Percentiles rank a stretch among this genome's conserved stretches.
phyloP scores from a whole-genome alignment of 2,888 invertebrate genomes.

The Furcula furcula region DNA sequence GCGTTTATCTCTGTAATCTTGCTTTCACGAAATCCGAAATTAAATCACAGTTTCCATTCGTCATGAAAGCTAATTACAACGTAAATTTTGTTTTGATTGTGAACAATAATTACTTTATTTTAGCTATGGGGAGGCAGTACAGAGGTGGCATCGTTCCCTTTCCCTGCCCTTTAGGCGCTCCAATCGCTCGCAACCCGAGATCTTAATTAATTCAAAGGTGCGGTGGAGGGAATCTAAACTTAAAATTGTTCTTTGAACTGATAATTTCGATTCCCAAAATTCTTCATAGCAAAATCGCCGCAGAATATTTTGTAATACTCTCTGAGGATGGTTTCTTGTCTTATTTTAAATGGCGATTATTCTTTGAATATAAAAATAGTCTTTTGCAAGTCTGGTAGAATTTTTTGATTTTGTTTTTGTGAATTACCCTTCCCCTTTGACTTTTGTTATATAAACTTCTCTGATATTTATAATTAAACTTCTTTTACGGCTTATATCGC shows the following conservation, averaged over 20 bases:
- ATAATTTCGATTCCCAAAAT: conserved; percentile 30
- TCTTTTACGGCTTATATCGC: too few species aligned
- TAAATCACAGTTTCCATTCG: conserved; percentile 4
- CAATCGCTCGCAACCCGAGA: conserved; percentile 6
- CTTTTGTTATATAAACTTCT: too few species aligned
- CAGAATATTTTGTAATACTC: conserved; percentile 15
- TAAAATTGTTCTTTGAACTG: conserved; percentile 32
- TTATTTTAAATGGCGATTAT: conserved; percentile 1
- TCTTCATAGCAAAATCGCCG: conserved; percentile 21
- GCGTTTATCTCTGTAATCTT: not conserved
- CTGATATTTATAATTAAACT: too few species aligned
- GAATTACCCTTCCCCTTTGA: too few species aligned
- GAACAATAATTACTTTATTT: conserved; percentile 19
- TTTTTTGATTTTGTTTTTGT: too few species aligned
- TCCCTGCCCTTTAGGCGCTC: not conserved
- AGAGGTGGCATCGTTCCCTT: conserved; percentile 5
- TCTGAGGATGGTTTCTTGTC: conserved; percentile 18
- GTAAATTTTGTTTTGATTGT: conserved; percentile 14
- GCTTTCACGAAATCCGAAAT: not conserved
- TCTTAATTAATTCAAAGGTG: conserved; percentile 31
- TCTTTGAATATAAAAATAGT: conserved; percentile 1
- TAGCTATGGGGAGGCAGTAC: conserved; percentile 10
- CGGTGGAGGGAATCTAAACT: conserved; percentile 17
- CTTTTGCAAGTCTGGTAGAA: too few species aligned
- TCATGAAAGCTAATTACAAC: conserved; percentile 7